Percentiles rank a stretch among this genome's conserved stretches.
Conservation (phyloP, 2,113 vertebrate genomes). For the Centropristis striata region DNA sequence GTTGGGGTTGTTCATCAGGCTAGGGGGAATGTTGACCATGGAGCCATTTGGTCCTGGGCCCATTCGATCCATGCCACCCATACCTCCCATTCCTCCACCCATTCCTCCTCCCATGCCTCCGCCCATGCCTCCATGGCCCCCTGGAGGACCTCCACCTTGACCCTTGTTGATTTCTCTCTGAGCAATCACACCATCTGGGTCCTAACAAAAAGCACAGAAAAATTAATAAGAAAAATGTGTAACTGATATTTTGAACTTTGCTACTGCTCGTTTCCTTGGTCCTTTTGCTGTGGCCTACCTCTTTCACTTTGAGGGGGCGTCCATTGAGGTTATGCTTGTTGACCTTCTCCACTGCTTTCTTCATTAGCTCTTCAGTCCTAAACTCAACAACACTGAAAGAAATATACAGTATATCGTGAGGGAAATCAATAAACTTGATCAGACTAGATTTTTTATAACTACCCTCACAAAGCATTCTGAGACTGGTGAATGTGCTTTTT, state of each 20-base stretch:
- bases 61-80: conserved; percentile 83
- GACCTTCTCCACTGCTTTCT: conserved; percentile 96
- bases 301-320: conserved; percentile 96
- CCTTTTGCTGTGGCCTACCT: conserved; percentile 81
- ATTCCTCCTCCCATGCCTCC: conserved; percentile 56
- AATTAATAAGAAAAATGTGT: neutral
- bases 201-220: conserved; percentile 77
- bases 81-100: conserved; percentile 75
- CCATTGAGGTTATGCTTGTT: conserved; percentile 97
- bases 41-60: conserved; percentile 87
- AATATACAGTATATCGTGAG: neutral
- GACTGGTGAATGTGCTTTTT: neutral
- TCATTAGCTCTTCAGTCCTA: conserved; percentile 98
- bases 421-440: neutral
- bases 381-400: conserved; percentile 94
- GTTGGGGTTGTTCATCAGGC: conserved; percentile 97
- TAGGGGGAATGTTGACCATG: conserved; percentile 94
- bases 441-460: neutral
- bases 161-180: conserved; percentile 93
- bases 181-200: conserved; percentile 94
- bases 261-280: neutral
- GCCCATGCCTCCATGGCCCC: conserved; percentile 83
- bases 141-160: conserved; percentile 82
- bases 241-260: neutral
- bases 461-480: neutral